Conservation (phyloP, 2,888 invertebrate genomes). For the Microctonus brassicae region DNA sequence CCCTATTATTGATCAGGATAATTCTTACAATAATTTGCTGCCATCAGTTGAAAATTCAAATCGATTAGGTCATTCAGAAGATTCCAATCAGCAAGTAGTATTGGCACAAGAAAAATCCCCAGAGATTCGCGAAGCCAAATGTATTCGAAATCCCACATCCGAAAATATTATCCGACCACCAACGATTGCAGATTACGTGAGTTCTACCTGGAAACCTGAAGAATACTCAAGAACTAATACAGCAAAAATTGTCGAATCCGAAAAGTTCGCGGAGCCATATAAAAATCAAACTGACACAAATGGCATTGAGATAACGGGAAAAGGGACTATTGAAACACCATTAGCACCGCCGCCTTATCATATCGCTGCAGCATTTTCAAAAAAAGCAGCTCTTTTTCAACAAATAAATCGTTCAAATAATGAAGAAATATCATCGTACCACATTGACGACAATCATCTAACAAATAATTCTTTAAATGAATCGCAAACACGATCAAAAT, state of each 20-base stretch:
- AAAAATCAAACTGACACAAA: slow-evolving; percentile 62
- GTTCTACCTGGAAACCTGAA: slow-evolving; percentile 65
- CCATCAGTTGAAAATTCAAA: slow-evolving; percentile 12
- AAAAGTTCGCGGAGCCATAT: slow-evolving; percentile 61
- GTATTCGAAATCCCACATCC: slow-evolving; percentile 64
- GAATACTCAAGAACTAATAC: slow-evolving; percentile 65
- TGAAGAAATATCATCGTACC: slow-evolving; percentile 23
- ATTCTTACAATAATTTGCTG: not conserved
- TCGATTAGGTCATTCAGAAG: slow-evolving; percentile 44
- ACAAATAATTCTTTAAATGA: slow-evolving; percentile 23
- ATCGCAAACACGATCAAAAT: slow-evolving; percentile 10
- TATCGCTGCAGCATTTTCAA: slow-evolving; percentile 86
- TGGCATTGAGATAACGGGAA: slow-evolving; percentile 51
- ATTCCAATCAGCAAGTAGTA: slow-evolving; percentile 60
- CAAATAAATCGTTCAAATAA: slow-evolving; percentile 53
- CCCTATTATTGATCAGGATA: not conserved
- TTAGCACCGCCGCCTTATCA: slow-evolving; percentile 83
- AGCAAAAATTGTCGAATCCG: slow-evolving; percentile 64
- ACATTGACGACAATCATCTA: slow-evolving; percentile 36
- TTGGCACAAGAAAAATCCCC: slow-evolving; percentile 64
- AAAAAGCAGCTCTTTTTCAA: slow-evolving; percentile 75
- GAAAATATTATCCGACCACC: slow-evolving; percentile 61
- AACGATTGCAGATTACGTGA: slow-evolving; percentile 64
- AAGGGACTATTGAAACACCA: slow-evolving; percentile 57
- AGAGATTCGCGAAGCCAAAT: slow-evolving; percentile 67